phyloP scores from a whole-genome alignment of 2,113 vertebrate genomes.

The Genyomyrus donnyi region DNA sequence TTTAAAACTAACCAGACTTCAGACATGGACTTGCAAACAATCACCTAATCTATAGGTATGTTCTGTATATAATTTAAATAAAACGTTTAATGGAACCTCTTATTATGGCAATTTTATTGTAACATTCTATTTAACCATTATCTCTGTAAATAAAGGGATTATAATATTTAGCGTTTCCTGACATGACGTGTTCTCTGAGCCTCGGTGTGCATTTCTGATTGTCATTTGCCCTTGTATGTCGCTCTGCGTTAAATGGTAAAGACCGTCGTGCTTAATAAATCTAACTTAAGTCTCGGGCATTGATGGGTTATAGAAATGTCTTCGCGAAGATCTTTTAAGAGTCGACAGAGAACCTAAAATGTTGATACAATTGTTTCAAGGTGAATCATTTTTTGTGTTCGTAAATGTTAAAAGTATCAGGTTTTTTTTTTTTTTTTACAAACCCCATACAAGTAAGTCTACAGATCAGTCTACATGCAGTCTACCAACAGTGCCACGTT shows the following conservation, averaged over 20 bases:
- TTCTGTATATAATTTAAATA: conserved; percentile 67
- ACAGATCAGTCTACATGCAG: background rate
- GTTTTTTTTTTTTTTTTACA: background rate
- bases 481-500: background rate
- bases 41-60: conserved; percentile 28
- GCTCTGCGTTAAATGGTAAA: background rate
- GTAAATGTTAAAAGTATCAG: no score
- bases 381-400: background rate
- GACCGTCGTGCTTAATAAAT: background rate
- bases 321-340: background rate
- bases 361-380: background rate
- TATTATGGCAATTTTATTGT: conserved; percentile 67
- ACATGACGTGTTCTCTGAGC: background rate
- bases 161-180: conserved; percentile 12
- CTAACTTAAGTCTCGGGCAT: background rate
- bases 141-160: conserved; percentile 70
- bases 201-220: background rate
- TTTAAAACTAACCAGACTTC: background rate
- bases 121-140: conserved; percentile 74
- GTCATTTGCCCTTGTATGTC: background rate
- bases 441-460: background rate
- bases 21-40: background rate
- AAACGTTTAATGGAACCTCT: conserved; percentile 48
- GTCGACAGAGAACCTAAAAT: background rate
- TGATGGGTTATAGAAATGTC: background rate